Evolutionary conservation across 2,888 invertebrate genomes (phyloP).

Genomic region (Lithophane ornitopus): DNA sequence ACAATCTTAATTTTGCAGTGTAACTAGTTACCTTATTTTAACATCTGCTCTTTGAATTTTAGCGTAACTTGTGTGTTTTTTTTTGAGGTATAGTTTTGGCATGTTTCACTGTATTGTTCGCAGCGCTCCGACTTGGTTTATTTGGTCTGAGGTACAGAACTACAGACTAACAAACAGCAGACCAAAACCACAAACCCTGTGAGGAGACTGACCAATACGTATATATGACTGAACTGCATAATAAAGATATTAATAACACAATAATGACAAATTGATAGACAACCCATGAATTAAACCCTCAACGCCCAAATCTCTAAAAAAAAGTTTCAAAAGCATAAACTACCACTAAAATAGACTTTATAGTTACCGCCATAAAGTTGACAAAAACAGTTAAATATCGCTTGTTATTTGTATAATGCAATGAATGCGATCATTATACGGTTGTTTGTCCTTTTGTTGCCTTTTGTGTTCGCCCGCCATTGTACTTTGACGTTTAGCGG

Average conservation of each 20-base stretch:
- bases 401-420: slow-evolving; percentile 75
- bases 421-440: slow-evolving; percentile 87
- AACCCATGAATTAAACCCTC: slow-evolving; percentile 37
- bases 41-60: neutral
- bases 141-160: too few relatives aligned
- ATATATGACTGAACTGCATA: neutral
- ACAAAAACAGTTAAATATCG: slow-evolving; percentile 49
- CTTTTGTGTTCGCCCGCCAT: slow-evolving; percentile 79
- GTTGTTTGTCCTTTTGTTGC: slow-evolving; percentile 86
- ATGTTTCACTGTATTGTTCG: too few relatives aligned
- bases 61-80: too few relatives aligned
- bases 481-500: slow-evolving; percentile 84
- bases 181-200: neutral
- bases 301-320: slow-evolving; percentile 17
- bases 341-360: slow-evolving; percentile 53
- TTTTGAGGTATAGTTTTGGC: too few relatives aligned
- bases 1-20: neutral
- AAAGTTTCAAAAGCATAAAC: neutral
- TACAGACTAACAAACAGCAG: neutral
- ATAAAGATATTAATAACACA: slow-evolving; percentile 33
- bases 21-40: neutral
- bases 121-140: too few relatives aligned
- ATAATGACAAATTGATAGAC: slow-evolving; percentile 56
- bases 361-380: slow-evolving; percentile 44
- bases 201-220: neutral